Percentiles rank a stretch among this genome's conserved stretches.
Conservation (phyloP, 1,140 invertebrate genomes). For the Habropoda laboriosa region DNA sequence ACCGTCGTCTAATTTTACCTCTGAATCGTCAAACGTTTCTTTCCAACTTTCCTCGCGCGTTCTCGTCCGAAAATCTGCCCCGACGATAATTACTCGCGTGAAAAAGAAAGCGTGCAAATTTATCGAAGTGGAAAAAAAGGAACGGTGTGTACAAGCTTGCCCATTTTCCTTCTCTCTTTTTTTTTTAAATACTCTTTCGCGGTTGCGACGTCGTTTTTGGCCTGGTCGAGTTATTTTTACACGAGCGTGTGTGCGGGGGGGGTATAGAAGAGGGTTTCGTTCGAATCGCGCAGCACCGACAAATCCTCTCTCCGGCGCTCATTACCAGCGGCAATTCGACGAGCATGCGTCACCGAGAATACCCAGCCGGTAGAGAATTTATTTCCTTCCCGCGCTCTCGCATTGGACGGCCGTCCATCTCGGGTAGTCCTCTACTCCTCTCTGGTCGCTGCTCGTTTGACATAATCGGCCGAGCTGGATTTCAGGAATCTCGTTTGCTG, state of each 20-base stretch:
- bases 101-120: neutral
- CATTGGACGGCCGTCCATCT: slow-evolving; percentile 34
- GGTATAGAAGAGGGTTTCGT: no score
- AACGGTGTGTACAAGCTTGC: no score
- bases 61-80: no score
- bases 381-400: slow-evolving; percentile 40
- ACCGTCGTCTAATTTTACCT: no score
- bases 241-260: no score
- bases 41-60: no score
- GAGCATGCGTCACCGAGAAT: slow-evolving; percentile 44
- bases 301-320: slow-evolving; percentile 33
- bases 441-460: slow-evolving; percentile 23
- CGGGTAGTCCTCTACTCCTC: neutral
- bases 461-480: slow-evolving; percentile 49
- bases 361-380: slow-evolving; percentile 52
- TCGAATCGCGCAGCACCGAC: slow-evolving; percentile 13
- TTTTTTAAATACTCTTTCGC: neutral
- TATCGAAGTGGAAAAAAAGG: neutral
- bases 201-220: neutral
- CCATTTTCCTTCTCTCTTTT: no score
- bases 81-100: no score
- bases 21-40: no score
- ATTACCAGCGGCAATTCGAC: slow-evolving; percentile 40
- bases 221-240: slow-evolving; percentile 10
- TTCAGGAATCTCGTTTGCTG: slow-evolving; percentile 49